phyloP scores from a whole-genome alignment of 2,113 vertebrate species.

The Fregata magnificens region DNA sequence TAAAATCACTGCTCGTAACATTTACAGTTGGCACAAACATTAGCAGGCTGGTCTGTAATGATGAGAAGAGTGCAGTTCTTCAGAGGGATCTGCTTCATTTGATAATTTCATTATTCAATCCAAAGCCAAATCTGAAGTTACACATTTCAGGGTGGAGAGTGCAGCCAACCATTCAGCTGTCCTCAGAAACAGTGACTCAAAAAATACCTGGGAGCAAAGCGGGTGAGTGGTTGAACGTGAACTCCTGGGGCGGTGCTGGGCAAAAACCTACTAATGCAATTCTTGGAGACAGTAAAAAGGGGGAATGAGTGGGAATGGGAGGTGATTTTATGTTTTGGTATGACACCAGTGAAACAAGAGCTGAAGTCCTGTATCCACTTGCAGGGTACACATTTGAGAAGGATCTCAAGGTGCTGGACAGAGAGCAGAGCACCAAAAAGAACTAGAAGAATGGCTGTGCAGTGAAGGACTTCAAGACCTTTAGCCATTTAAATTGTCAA shows the following conservation, averaged over 20 bases:
- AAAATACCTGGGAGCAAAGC: not conserved
- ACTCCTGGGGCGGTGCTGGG: not conserved
- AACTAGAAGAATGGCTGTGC: not conserved
- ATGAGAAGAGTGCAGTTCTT: not conserved
- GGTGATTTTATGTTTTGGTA: not conserved
- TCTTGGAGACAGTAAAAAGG: not conserved
- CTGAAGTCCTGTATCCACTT: not conserved
- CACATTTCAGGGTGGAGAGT: not conserved
- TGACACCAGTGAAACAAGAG: not conserved
- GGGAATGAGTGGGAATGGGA: not conserved
- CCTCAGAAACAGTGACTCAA: not conserved
- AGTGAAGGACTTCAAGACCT: not conserved
- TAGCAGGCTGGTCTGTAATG: not conserved
- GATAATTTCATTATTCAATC: not conserved
- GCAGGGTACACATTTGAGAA: not conserved
- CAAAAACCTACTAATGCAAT: not conserved
- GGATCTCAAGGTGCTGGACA: not conserved
- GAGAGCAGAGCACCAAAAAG: not conserved
- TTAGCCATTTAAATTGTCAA: not conserved
- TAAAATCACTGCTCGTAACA: constrained; percentile 5
- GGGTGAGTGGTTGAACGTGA: not conserved
- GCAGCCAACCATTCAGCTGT: not conserved
- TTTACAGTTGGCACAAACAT: not conserved
- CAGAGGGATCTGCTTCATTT: not conserved
- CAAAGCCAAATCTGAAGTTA: not conserved